A percentile compares a stretch with the other conserved stretches of the same genome.
Evolutionary conservation across 2,888 invertebrate species (phyloP).

Genomic region (Chironomus riparius): DNA sequence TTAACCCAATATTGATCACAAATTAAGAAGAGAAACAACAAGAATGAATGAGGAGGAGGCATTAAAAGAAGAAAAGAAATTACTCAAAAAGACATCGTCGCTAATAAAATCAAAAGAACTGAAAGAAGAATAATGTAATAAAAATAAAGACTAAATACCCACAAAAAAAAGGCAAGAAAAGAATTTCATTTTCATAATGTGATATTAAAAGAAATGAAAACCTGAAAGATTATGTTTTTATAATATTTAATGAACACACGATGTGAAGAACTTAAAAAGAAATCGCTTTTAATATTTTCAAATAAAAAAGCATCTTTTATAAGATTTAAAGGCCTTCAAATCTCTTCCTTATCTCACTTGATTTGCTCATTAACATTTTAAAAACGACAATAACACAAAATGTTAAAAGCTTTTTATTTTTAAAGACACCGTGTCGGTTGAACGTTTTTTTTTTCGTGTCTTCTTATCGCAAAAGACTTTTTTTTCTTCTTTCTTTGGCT

Average conservation of each 20-base stretch:
- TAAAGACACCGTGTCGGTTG: slow-evolving; percentile 1
- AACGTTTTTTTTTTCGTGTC: neutral
- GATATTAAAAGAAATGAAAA: neutral
- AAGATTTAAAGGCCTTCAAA: slow-evolving; percentile 3
- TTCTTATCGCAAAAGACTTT: neutral
- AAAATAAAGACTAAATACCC: neutral
- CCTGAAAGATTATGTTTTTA: slow-evolving; percentile 23
- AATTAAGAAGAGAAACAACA: too few relatives aligned
- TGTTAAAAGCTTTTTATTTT: slow-evolving; percentile 34
- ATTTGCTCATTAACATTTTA: slow-evolving; percentile 43
- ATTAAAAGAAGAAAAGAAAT: neutral
- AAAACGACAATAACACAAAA: slow-evolving; percentile 32
- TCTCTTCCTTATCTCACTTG: slow-evolving; percentile 27
- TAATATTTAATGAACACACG: slow-evolving; percentile 20
- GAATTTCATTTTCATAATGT: slow-evolving; percentile 5
- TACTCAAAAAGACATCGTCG: neutral
- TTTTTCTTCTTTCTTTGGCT: neutral
- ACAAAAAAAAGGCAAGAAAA: neutral
- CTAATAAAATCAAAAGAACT: neutral
- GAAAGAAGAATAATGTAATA: neutral
- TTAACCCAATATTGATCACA: too few relatives aligned
- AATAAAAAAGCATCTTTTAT: slow-evolving; percentile 11
- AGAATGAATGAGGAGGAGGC: too few relatives aligned
- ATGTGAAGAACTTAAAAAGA: neutral
- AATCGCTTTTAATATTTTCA: slow-evolving; percentile 16